Evolutionary conservation across 2,888 invertebrate genomes (phyloP).

Genomic region (Celastrina argiolus): DNA sequence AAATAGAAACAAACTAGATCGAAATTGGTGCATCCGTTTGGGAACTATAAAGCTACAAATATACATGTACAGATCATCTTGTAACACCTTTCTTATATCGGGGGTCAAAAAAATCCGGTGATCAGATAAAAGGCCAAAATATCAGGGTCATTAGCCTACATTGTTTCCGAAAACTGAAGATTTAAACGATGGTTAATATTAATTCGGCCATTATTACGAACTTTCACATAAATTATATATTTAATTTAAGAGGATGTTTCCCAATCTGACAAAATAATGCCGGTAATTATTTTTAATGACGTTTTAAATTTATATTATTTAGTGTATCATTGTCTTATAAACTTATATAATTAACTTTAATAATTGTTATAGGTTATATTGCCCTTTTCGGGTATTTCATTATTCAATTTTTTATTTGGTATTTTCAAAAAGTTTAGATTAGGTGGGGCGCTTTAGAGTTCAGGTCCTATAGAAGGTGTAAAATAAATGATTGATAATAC

Average conservation of each 20-base stretch:
- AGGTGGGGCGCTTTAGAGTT: no score
- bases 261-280: constrained; percentile 28
- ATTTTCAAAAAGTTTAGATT: no score
- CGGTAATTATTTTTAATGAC: constrained; percentile 31
- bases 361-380: neutral
- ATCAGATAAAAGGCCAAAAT: constrained; percentile 2
- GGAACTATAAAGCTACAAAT: no score
- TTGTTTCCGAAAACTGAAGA: constrained; percentile 18
- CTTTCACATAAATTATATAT: constrained; percentile 21
- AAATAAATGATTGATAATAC: no score
- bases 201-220: neutral
- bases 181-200: neutral
- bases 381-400: neutral
- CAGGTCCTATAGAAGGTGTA: no score
- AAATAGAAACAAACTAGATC: no score
- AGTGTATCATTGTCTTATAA: constrained; percentile 5
- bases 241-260: constrained; percentile 26
- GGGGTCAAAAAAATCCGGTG: neutral
- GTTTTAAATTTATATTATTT: constrained; percentile 26
- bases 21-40: no score
- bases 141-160: constrained; percentile 9
- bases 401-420: no score
- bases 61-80: no score
- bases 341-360: constrained; percentile 6
- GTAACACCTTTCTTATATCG: no score